Conservation (phyloP, 2,113 vertebrate species). For the Setophaga coronata region DNA sequence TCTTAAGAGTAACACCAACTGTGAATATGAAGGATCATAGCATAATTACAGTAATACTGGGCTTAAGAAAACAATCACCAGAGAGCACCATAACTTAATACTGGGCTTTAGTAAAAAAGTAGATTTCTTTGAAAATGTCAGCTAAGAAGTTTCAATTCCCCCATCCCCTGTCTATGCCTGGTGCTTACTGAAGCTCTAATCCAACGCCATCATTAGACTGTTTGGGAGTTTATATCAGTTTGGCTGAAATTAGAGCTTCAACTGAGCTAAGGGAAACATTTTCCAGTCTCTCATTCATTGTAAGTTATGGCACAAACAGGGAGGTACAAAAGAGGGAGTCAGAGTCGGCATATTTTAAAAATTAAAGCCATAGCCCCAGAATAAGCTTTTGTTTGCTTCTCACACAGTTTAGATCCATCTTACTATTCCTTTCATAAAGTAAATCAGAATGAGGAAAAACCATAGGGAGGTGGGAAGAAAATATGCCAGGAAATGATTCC, state of each 20-base stretch:
- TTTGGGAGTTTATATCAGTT: not conserved
- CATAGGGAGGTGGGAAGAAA: not conserved
- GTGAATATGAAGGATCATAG: not conserved
- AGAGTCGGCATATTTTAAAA: not conserved
- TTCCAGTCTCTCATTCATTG: not conserved
- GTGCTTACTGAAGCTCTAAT: not conserved
- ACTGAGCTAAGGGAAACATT: not conserved
- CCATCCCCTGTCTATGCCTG: not conserved
- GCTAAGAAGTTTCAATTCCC: not conserved
- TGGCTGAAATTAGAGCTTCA: not conserved
- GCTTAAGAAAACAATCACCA: not conserved
- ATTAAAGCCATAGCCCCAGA: not conserved
- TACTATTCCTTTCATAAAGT: not conserved
- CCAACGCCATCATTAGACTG: not conserved
- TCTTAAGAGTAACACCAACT: not conserved
- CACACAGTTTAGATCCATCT: not conserved
- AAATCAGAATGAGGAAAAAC: not conserved
- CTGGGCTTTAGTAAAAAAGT: not conserved
- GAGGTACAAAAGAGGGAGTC: not conserved
- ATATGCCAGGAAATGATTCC: rapidly evolving
- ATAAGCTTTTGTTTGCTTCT: not conserved
- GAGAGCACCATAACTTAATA: not conserved
- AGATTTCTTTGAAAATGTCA: not conserved
- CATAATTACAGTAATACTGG: not conserved
- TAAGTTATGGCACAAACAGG: not conserved